These are phyloP conservation scores for Sycobia sp. DNA, from an alignment of 1,140 invertebrate genomes.

Conservation along the genomic window DNA sequence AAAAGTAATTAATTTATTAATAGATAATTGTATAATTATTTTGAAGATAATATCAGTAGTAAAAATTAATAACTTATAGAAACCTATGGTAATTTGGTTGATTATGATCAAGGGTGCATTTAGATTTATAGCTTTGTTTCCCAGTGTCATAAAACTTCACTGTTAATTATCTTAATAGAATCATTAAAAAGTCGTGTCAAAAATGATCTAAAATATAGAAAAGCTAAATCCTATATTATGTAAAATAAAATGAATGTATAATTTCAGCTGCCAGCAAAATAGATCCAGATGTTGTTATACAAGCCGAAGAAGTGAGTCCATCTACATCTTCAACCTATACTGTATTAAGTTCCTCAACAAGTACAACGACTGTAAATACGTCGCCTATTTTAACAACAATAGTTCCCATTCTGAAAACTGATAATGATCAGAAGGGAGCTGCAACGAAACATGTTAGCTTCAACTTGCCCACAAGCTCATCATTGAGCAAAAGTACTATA, in stretches of 20 bases:
- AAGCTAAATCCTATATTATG: no score
- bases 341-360: conserved; percentile 47
- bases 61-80: no score
- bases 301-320: conserved; percentile 51
- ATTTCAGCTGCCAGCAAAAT: conserved; percentile 50
- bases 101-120: no score
- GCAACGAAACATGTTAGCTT: conserved; percentile 48
- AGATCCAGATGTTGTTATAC: conserved; percentile 55
- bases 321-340: conserved; percentile 28
- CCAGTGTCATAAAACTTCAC: no score
- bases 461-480: conserved; percentile 32
- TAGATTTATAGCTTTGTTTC: no score
- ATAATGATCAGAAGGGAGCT: conserved; percentile 18
- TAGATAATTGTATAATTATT: no score
- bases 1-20: no score
- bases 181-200: no score
- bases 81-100: no score
- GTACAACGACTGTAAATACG: conserved; percentile 52
- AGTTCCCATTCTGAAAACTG: conserved; percentile 43
- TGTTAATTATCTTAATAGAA: no score
- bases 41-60: no score
- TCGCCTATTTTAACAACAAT: conserved; percentile 53
- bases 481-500: neutral
- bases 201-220: no score
- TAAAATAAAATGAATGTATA: neutral